Evolutionary conservation across 2,797 vertebrate genomes (phyloP).

Genomic region (Natrix natrix): DNA sequence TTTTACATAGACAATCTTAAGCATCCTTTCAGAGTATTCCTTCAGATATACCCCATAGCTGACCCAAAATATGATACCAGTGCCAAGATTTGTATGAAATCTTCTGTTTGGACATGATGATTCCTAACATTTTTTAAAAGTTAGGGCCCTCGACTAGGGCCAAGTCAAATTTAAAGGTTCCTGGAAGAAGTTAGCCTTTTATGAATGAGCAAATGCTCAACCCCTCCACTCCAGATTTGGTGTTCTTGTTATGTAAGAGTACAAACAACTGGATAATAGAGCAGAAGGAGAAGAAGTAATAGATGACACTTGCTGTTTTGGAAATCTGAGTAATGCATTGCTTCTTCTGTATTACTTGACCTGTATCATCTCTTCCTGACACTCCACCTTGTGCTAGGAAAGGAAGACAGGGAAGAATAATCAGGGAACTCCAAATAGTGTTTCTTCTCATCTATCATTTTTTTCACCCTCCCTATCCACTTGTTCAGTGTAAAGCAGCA

Average conservation of each 20-base stretch:
- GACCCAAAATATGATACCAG: neutral
- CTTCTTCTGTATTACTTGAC: neutral
- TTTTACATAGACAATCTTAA: neutral
- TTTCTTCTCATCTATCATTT: neutral
- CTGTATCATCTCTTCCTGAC: neutral
- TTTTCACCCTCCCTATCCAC: neutral
- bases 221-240: neutral
- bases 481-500: neutral
- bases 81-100: neutral
- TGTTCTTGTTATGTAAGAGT: neutral
- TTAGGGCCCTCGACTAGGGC: neutral
- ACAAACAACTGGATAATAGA: neutral
- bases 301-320: neutral
- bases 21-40: neutral
- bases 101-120: neutral
- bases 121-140: neutral
- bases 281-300: neutral
- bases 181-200: neutral
- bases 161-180: neutral
- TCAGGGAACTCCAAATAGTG: neutral
- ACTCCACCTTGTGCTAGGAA: neutral
- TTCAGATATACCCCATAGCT: neutral
- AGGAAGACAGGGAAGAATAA: neutral
- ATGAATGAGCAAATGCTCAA: neutral
- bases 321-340: neutral